These are phyloP conservation scores for Drosophila cardini DNA, from an alignment of 1,140 invertebrate genomes.

Conservation along the genomic window DNA sequence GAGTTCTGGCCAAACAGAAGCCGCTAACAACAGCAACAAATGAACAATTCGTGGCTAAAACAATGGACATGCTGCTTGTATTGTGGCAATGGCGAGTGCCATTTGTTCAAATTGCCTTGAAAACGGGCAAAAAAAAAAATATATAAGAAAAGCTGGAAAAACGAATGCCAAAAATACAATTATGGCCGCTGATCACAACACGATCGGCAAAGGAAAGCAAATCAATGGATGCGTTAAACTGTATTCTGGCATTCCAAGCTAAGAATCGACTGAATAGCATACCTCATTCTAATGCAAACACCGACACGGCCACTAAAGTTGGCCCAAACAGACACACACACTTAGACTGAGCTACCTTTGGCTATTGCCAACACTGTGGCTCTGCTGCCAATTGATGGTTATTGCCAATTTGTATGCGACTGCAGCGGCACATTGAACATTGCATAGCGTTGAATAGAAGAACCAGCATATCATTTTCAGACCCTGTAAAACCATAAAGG, in stretches of 20 bases:
- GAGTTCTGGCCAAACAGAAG: conserved; percentile 52
- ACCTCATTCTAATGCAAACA: conserved; percentile 82
- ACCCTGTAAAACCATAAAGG: too few relatives aligned
- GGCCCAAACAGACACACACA: not conserved
- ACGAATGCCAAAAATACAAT: conserved; percentile 78
- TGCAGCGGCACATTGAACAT: conserved; percentile 22
- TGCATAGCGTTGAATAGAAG: not conserved
- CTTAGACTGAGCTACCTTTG: conserved; percentile 49
- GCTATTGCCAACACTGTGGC: conserved; percentile 28
- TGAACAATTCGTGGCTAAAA: conserved; percentile 45
- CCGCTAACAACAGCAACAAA: conserved; percentile 45
- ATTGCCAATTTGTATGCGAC: conserved; percentile 80
- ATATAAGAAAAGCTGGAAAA: conserved; percentile 50
- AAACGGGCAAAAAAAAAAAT: too few relatives aligned
- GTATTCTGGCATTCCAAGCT: conserved; percentile 65
- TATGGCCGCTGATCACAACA: conserved; percentile 70
- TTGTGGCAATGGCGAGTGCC: conserved; percentile 49
- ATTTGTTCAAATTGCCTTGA: conserved; percentile 71
- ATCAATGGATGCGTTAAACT: conserved; percentile 59
- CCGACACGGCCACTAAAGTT: conserved; percentile 4
- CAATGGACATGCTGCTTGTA: conserved; percentile 50
- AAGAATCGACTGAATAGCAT: conserved; percentile 9
- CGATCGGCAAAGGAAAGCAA: conserved; percentile 56
- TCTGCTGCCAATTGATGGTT: conserved; percentile 77
- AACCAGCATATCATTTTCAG: conserved; percentile 37